These are phyloP conservation scores for Amblyopsis hoosieri DNA, from an alignment of 2,797 vertebrate genomes.

Conservation along the genomic window DNA sequence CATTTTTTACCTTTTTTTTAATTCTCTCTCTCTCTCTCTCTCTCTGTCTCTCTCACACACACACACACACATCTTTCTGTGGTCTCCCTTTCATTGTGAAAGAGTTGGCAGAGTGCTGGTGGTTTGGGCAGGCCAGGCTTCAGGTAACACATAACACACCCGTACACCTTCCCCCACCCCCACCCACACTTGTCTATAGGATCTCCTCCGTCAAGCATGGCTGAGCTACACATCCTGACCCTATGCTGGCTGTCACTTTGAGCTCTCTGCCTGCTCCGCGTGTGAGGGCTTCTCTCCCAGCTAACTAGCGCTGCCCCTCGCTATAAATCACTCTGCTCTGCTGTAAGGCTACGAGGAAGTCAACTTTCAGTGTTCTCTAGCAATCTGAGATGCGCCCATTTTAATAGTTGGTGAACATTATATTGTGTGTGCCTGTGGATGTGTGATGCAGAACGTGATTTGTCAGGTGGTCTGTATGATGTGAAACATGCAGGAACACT, in stretches of 20 bases:
- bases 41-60: neutral
- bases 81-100: neutral
- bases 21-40: neutral
- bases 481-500: slow-evolving; percentile 5
- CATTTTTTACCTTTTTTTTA: neutral
- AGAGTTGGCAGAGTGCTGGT: neutral
- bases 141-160: slow-evolving; percentile 3
- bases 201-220: neutral
- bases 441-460: no score
- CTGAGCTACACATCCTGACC: neutral
- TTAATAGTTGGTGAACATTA: neutral
- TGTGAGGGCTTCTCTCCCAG: neutral
- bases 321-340: slow-evolving; percentile 15
- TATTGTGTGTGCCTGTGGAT: neutral
- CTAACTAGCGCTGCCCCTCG: slow-evolving; percentile 6
- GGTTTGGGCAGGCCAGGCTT: neutral
- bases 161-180: slow-evolving; percentile 3
- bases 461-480: slow-evolving; percentile 18
- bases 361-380: slow-evolving; percentile 12
- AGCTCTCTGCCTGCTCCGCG: neutral
- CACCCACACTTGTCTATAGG: neutral
- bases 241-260: slow-evolving; percentile 5
- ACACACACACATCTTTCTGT: neutral
- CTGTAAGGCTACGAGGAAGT: slow-evolving; percentile 10
- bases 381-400: neutral